Evolutionary conservation across 2,113 vertebrate genomes (phyloP).

Genomic region (Pygoscelis antarcticus): DNA sequence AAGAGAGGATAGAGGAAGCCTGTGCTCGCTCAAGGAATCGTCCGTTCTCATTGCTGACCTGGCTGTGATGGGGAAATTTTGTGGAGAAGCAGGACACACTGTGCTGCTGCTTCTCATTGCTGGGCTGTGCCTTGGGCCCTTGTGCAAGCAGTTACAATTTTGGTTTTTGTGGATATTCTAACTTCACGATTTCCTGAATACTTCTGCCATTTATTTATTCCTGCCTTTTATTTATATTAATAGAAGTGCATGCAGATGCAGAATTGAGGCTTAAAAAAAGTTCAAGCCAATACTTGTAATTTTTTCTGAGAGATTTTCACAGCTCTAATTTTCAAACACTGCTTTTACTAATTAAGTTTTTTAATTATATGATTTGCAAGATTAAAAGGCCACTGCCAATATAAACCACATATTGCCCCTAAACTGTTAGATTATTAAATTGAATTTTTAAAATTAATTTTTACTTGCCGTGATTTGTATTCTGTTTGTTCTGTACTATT

Average conservation of each 20-base stretch:
- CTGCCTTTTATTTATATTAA: constrained; percentile 42
- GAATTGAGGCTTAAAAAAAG: constrained; percentile 28
- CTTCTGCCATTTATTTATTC: constrained; percentile 23
- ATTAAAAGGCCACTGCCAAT: constrained; percentile 64
- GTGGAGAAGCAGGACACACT: not conserved
- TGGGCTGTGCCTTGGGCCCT: not conserved
- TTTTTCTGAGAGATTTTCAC: constrained; percentile 50
- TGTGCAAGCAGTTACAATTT: not conserved
- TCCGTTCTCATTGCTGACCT: accelerated
- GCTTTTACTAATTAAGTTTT: constrained; percentile 61
- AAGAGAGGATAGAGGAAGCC: not conserved
- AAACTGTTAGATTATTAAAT: constrained; percentile 67
- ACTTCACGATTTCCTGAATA: constrained; percentile 21
- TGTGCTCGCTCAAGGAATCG: not conserved
- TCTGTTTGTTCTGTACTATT: constrained; percentile 66
- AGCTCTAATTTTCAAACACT: constrained; percentile 48
- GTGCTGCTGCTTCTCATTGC: not conserved
- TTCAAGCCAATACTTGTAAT: constrained; percentile 65
- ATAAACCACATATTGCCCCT: constrained; percentile 64
- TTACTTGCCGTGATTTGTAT: constrained; percentile 67
- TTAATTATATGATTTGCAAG: constrained; percentile 68
- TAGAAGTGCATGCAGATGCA: constrained; percentile 25
- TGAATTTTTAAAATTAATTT: constrained; percentile 70
- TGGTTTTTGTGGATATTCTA: not conserved
- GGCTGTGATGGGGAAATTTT: not conserved